A percentile compares a stretch with the other conserved stretches of the same genome.
These are phyloP conservation scores for Drosophila persimilis DNA, from an alignment of 1,140 invertebrate species.

Conservation along the genomic window DNA sequence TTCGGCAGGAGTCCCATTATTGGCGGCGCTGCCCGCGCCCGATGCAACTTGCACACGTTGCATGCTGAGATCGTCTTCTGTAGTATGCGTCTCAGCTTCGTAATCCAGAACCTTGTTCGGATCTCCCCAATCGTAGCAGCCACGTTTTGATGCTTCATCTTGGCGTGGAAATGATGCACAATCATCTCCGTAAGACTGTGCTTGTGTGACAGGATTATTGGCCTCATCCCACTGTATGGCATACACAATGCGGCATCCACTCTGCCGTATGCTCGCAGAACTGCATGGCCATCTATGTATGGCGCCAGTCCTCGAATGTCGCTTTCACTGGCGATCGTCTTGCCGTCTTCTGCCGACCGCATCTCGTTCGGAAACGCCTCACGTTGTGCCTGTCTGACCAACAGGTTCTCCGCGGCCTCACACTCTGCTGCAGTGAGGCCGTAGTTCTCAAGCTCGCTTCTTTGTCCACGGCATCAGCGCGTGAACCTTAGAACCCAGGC, in stretches of 20 bases:
- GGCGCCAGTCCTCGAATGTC: slow-evolving; percentile 6
- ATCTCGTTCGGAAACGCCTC: not conserved
- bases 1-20: too few relatives aligned
- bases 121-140: not conserved
- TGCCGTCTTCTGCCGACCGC: not conserved
- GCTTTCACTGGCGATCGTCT: not conserved
- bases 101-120: slow-evolving; percentile 5
- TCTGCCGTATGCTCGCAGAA: slow-evolving; percentile 4
- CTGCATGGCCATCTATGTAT: not conserved
- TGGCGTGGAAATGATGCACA: not conserved
- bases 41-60: not conserved
- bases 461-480: too few relatives aligned
- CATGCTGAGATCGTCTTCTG: not conserved
- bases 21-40: too few relatives aligned
- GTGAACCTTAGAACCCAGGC: too few relatives aligned
- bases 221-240: slow-evolving; percentile 8
- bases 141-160: too few relatives aligned
- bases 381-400: slow-evolving; percentile 4
- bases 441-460: not conserved
- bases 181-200: slow-evolving; percentile 5
- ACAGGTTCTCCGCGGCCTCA: slow-evolving; percentile 2
- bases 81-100: slow-evolving; percentile 4
- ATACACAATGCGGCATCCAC: slow-evolving; percentile 7
- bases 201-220: slow-evolving; percentile 7
- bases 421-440: not conserved